These are phyloP conservation scores for Dyspetes luteomarginatus DNA, from an alignment of 2,888 invertebrate species.

Conservation along the genomic window DNA sequence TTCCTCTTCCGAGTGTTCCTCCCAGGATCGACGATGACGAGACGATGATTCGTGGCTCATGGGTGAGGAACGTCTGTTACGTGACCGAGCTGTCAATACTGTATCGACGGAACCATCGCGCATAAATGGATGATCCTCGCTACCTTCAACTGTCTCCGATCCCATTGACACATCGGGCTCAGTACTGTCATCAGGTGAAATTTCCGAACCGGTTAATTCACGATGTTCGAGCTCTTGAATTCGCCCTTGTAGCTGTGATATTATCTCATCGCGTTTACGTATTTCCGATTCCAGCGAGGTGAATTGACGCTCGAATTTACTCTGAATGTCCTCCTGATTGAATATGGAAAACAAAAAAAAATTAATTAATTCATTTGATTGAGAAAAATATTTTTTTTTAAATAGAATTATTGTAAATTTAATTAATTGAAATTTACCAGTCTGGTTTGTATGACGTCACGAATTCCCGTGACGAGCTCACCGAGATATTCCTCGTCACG, in stretches of 20 bases:
- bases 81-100: slow-evolving; percentile 76
- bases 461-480: slow-evolving; percentile 91
- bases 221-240: slow-evolving; percentile 87
- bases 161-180: slow-evolving; percentile 80
- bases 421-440: slow-evolving; percentile 78
- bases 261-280: slow-evolving; percentile 91
- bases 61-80: slow-evolving; percentile 73
- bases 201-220: slow-evolving; percentile 58
- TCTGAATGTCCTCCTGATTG: slow-evolving; percentile 83
- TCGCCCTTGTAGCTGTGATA: slow-evolving; percentile 89
- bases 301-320: slow-evolving; percentile 85
- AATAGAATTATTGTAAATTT: neutral
- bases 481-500: slow-evolving; percentile 92
- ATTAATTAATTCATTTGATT: neutral
- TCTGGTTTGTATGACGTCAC: slow-evolving; percentile 90
- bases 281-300: slow-evolving; percentile 92
- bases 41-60: slow-evolving; percentile 75
- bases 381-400: too few species aligned
- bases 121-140: slow-evolving; percentile 84
- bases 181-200: slow-evolving; percentile 77
- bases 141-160: slow-evolving; percentile 83
- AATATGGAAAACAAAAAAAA: slow-evolving; percentile 35
- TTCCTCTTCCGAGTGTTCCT: slow-evolving; percentile 89
- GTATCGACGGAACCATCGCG: slow-evolving; percentile 83
- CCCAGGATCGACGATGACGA: slow-evolving; percentile 87